A percentile compares a stretch with the other conserved stretches of the same genome.
phyloP scores from a whole-genome alignment of 1,140 invertebrate species.

The Paraescarpia echinospica region DNA sequence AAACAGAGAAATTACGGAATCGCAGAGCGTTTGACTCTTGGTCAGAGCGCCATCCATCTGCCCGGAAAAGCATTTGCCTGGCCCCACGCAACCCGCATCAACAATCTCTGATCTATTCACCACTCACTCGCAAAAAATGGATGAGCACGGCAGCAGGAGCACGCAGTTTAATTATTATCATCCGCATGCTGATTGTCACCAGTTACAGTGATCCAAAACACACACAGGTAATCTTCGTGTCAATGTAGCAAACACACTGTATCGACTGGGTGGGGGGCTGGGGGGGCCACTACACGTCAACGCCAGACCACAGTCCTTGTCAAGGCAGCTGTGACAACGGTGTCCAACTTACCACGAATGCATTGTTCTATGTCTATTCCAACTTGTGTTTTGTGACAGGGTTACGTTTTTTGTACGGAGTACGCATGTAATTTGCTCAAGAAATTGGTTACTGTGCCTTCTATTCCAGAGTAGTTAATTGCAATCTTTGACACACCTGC shows the following conservation, averaged over 20 bases:
- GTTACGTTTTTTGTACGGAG: background rate
- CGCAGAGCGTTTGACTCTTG: background rate
- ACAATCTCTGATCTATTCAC: constrained; percentile 5
- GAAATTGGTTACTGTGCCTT: background rate
- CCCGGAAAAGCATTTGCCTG: background rate
- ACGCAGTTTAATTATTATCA: constrained; percentile 2
- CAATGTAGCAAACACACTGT: background rate
- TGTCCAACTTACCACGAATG: background rate
- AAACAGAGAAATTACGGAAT: background rate
- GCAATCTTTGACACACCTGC: background rate
- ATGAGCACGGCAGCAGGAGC: background rate
- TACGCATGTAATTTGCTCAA: background rate
- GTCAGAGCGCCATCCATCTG: background rate
- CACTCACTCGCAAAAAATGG: background rate
- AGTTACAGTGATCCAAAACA: background rate
- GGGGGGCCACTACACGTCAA: background rate
- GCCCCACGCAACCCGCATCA: background rate
- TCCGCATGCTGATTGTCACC: background rate
- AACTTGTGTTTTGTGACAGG: background rate
- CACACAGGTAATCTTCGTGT: constrained; percentile 3
- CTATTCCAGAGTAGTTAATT: background rate
- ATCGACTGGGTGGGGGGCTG: background rate
- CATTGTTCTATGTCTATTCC: background rate
- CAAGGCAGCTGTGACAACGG: background rate
- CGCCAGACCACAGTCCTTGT: background rate